Conservation (phyloP, 2,797 vertebrate species). For the Poeciliopsis infans region DNA sequence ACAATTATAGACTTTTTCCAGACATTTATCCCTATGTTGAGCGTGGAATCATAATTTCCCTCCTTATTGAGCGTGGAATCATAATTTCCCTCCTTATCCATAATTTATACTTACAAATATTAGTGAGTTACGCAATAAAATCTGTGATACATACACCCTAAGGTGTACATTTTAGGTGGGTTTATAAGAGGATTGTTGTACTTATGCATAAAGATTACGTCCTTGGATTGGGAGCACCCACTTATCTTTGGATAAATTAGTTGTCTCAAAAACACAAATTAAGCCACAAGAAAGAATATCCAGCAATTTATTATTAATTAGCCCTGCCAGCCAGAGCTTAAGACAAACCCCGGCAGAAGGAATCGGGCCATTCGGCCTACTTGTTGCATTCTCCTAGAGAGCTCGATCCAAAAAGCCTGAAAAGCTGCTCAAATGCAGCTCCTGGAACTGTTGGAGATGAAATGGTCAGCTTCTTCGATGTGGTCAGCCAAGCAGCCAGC, state of each 20-base stretch:
- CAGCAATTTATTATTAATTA: conserved; percentile 28
- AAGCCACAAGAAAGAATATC: background rate
- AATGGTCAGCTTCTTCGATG: conserved; percentile 22
- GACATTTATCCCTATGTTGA: too few relatives aligned
- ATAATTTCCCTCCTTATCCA: too few relatives aligned
- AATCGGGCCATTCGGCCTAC: background rate
- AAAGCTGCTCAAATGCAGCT: conserved; percentile 23
- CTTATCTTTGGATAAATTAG: conserved; percentile 5
- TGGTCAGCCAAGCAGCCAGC: conserved; percentile 21
- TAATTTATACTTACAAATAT: background rate
- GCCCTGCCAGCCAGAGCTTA: conserved; percentile 13
- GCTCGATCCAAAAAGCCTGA: conserved; percentile 36
- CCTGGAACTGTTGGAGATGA: conserved; percentile 33
- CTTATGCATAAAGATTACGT: background rate
- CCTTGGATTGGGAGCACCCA: background rate
- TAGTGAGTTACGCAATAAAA: background rate
- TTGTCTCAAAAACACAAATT: background rate
- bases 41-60: too few relatives aligned
- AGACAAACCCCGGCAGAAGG: background rate
- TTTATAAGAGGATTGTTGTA: background rate
- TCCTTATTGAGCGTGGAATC: too few relatives aligned
- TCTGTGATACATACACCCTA: background rate
- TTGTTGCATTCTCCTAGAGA: background rate
- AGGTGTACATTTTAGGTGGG: background rate
- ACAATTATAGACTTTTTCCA: too few relatives aligned